Base-by-base conservation (phyloP, 2,888 invertebrate genomes). In the Blastobasis adustella region DNA sequence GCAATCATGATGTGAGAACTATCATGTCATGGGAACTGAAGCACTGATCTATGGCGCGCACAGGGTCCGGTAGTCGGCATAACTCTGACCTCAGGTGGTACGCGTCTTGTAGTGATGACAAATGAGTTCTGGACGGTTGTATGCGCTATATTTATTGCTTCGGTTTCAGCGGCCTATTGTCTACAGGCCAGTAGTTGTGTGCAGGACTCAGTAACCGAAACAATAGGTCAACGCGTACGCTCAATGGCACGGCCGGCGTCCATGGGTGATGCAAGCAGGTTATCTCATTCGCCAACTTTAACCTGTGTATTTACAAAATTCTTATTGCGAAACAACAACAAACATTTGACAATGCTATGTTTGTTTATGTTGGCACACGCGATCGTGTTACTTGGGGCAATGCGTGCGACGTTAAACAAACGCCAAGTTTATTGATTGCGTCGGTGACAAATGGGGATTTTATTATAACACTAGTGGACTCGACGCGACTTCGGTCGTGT, bases 271-370 rank as follows among this genome's bases (percentile, higher is more conserved):
- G 51, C 58, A 53, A 54, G 49, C 57, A 3, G 54, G 59, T 65
- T 65, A 69, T 69, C 62, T 69, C 65, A 69, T 55, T 54, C 57
- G 56, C 57, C 23, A 56, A 58, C 57, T 55, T 56, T 62, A 67
- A 65, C 58, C 57, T 48, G 41, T 48, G 54, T 76, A 69, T 78
- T 79, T 77, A 77, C 63, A 71, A 79, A 79, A 23, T 23, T 23
- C 23, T 23, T 64, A 77, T 58, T 58, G 65, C 59, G 57, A 67
- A 69, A 69, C 65, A 59, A 63, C 58, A 65, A 62, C 56, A 65
- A 53, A 50, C 52, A 52, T 53, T 52, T 52, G 57, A 23, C 23
- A 23, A 23, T 58, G 58, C 51, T 38, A 60, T 55, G 59, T 56
- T 56, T 62, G 60, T 58, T 49, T 54, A 58, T 56, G 62, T 56